phyloP scores from a whole-genome alignment of 2,797 vertebrate species.

The Coendou prehensilis region DNA sequence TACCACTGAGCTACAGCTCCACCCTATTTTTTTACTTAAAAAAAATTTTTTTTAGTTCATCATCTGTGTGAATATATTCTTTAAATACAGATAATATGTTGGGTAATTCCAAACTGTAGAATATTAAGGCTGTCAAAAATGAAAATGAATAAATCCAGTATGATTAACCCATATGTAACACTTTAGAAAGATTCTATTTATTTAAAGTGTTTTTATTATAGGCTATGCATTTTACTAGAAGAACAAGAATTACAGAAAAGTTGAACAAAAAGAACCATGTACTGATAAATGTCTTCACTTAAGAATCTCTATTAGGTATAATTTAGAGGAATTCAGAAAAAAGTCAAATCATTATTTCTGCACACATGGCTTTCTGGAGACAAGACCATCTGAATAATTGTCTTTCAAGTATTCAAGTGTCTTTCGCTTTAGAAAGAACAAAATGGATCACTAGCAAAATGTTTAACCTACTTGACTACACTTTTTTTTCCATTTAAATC shows the following conservation, averaged over 20 bases:
- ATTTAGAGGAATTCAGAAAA: background rate
- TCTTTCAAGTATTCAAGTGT: background rate
- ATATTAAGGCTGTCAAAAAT: background rate
- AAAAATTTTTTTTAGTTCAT: background rate
- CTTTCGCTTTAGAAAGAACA: background rate
- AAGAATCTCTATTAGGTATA: background rate
- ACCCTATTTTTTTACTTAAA: background rate
- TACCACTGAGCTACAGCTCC: background rate
- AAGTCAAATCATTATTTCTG: slow-evolving; percentile 24
- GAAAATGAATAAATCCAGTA: background rate
- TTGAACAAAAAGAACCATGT: background rate
- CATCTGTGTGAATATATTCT: background rate
- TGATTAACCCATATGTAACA: background rate
- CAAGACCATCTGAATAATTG: background rate
- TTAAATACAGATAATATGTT: background rate
- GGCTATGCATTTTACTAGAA: background rate
- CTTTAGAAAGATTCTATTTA: background rate
- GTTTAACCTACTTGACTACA: background rate
- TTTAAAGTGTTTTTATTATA: background rate
- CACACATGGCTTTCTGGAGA: background rate
- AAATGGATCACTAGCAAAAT: background rate
- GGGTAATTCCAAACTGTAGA: background rate
- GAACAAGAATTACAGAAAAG: background rate
- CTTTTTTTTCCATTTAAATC: slow-evolving; percentile 1
- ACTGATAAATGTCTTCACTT: background rate